These are phyloP conservation scores for Chalcis sispes DNA, from an alignment of 2,888 invertebrate species.

Conservation along the genomic window DNA sequence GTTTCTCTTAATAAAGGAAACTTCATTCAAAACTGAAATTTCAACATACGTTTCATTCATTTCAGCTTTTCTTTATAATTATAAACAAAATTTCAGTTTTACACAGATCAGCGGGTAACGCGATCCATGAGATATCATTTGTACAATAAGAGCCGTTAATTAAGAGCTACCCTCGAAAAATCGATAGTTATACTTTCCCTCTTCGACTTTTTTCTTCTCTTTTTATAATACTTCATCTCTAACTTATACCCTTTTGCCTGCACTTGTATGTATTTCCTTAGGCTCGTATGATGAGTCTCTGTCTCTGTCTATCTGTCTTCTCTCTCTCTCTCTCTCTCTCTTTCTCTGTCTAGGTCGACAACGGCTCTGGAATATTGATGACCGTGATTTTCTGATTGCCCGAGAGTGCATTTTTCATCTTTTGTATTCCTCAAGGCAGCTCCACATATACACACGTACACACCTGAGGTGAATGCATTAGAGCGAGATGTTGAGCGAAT, in stretches of 20 bases:
- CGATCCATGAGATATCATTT: too few species aligned
- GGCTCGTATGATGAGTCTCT: neutral
- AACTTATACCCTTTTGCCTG: neutral
- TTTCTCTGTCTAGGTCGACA: neutral
- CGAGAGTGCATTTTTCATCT: conserved; percentile 34
- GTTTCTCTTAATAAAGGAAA: too few species aligned
- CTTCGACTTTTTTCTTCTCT: too few species aligned
- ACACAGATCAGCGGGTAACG: too few species aligned
- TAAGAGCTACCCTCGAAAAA: neutral
- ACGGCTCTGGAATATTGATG: conserved; percentile 40
- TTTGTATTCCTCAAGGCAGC: conserved; percentile 29
- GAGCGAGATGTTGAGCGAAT: neutral
- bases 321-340: neutral
- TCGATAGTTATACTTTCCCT: neutral
- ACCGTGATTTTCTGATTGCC: conserved; percentile 46
- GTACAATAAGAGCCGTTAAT: too few species aligned
- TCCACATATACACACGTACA: neutral
- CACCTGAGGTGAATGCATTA: conserved; percentile 38
- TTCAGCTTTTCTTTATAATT: too few species aligned
- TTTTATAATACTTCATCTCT: too few species aligned
- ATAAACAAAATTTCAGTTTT: too few species aligned
- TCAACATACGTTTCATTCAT: too few species aligned
- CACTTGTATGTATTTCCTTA: too few species aligned
- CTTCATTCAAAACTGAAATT: too few species aligned
- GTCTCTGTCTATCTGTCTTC: neutral